Base-by-base conservation (phyloP, 2,888 invertebrate species). In the Deladenus siricidicola region DNA sequence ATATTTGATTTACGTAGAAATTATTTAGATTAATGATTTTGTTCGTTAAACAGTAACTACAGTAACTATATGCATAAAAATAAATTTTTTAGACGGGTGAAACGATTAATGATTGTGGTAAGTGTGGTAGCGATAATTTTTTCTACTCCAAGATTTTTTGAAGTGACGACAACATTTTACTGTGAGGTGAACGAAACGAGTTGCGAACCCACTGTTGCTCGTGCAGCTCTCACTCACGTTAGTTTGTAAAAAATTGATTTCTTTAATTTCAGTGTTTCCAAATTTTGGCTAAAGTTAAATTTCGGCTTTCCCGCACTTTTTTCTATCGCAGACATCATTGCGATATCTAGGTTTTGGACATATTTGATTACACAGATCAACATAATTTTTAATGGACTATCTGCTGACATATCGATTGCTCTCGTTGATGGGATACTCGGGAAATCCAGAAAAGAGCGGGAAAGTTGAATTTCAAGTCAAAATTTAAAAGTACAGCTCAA, bases 61-160 rank as follows among this genome's bases (percentile, higher is more conserved):
- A n/a, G n/a, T n/a, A n/a, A n/a, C n/a, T n/a, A 39, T 52, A 57
- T n/a, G 14, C 17, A 14, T 52, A 4, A 17, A 6, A 47, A 23
- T 23, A 17, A 26, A 48, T 39, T 39, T 71, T 73, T 59, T 65
- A 75, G 73, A 49, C 68, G 76, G 45, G 76, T 76, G 23, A 71
- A 72, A 48, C 62, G 73, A 4, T 60, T 76, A 39, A 75, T 76
- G 71, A 63, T 77, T 6, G 65, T 65, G 2, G 75, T 76, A 6
- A 71, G 71, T 1, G 47, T 71, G 6, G 58, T 74, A 58, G 76
- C 76, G 2, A 63, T 74, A 34, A 51, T 76, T 54, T 76, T 77
- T 63, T 73, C 73, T 3, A 49, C 73, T 34, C 76, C 76, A 14
- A 61, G 76, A 19, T 75, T 74, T 66, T 77, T 76, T 62, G 76